Percentiles rank a stretch among this genome's conserved stretches.
Evolutionary conservation across 1,140 invertebrate genomes (phyloP).

Genomic region (Trichoplusia ni): DNA sequence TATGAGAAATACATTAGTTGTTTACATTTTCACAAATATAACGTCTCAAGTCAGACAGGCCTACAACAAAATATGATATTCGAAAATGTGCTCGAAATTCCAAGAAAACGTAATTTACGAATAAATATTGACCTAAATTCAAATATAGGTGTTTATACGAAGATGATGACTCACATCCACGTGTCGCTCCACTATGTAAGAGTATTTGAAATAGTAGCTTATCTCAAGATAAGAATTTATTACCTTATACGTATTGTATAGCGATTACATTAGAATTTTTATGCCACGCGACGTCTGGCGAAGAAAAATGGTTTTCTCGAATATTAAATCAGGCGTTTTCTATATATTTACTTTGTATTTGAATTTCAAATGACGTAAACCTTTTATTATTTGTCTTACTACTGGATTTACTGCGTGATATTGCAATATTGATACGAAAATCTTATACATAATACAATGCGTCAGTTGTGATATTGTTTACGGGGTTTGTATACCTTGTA

Average conservation of each 20-base stretch:
- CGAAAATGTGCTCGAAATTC: too few relatives aligned
- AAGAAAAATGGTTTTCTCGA: slow-evolving; percentile 25
- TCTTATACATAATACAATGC: too few relatives aligned
- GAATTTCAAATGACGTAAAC: slow-evolving; percentile 21
- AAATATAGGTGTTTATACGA: not conserved
- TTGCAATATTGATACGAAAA: too few relatives aligned
- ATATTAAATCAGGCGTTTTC: slow-evolving; percentile 32
- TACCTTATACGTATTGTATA: slow-evolving; percentile 29
- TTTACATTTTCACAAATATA: not conserved
- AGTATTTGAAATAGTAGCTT: slow-evolving; percentile 40
- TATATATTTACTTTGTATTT: slow-evolving; percentile 22
- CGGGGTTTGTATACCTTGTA: too few relatives aligned
- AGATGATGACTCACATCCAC: not conserved
- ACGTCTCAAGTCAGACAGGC: not conserved
- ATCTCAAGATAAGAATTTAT: slow-evolving; percentile 46
- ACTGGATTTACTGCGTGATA: too few relatives aligned
- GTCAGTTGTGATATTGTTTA: too few relatives aligned
- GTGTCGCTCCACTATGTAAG: slow-evolving; percentile 33
- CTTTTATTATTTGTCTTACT: too few relatives aligned
- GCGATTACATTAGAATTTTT: slow-evolving; percentile 34
- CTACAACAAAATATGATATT: not conserved
- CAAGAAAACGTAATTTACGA: not conserved
- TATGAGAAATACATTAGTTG: not conserved
- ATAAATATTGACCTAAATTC: not conserved
- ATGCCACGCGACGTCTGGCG: slow-evolving; percentile 7